Evolutionary conservation across 2,113 vertebrate genomes (phyloP), one percentile per base, ranked within the genome.

Genomic region (Chloebia gouldiae): DNA sequence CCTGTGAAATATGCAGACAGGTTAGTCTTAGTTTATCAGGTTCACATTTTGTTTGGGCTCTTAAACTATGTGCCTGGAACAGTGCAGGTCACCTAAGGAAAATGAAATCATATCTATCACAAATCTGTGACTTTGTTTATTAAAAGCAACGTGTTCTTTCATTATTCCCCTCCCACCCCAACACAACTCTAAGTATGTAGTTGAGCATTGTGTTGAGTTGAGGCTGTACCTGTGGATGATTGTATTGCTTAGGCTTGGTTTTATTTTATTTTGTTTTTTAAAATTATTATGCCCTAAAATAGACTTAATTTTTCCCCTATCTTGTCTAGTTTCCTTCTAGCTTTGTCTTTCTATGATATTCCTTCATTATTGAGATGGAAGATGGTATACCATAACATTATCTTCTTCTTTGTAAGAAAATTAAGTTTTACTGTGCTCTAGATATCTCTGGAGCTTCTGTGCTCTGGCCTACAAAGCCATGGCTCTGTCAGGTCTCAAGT

Each of bases 1-100:
- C 98, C 91, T 99, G 99, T 92, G 99, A 99, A 95, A 99, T 98
- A 80, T 99, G 99, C 96, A 98, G 99, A 96, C 99, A 99, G 98
- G 99, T 99, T 86, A 94, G 97, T 95, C 30, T 73, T 88, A 20
- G 47, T 84, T 49, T 44, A 78, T 31, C 64, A 51, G 4, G 9
- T 33, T 64, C 16, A 31, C 7, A 1, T 39, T 86, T 54, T 60
- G 17, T 50, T 92, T 35, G 11, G 37, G 18, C 59, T 88, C 56
- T 49, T 49, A 33, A 93, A 54, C 9, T 68, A 0, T 37, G 10
- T 78, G 23, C 24, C 44, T 57, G 50, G 18, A 86, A 35, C 20
- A 30, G 35, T 44, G 31, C 33, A 57, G 15, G 25, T 73, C 27
- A 64, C n/a, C 22, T 84, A 33, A 72, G 30, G 30, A 72, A 77